Evolutionary conservation across 2,888 invertebrate species (phyloP).

Genomic region (Steromphala cineraria): DNA sequence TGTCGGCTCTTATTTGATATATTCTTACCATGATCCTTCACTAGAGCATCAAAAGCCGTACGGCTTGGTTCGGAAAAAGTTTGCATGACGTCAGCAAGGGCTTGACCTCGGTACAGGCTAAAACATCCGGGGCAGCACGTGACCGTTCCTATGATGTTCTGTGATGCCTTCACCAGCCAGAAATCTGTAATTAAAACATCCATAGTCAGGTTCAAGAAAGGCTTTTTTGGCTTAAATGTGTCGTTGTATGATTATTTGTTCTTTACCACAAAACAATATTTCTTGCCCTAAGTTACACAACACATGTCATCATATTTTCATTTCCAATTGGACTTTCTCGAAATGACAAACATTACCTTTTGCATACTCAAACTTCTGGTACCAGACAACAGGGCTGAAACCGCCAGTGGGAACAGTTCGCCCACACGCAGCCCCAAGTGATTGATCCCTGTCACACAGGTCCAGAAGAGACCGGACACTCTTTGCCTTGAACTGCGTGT

Average conservation of each 20-base stretch:
- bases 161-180: constrained; percentile 60
- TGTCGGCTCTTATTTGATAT: too few relatives aligned
- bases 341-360: constrained; percentile 43
- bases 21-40: constrained; percentile 53
- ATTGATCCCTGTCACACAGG: constrained; percentile 41
- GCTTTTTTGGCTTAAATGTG: too few relatives aligned
- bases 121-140: constrained; percentile 62
- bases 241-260: too few relatives aligned
- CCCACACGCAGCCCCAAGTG: constrained; percentile 55
- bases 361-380: constrained; percentile 60
- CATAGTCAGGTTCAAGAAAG: too few relatives aligned
- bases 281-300: too few relatives aligned
- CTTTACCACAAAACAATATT: too few relatives aligned
- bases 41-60: constrained; percentile 51
- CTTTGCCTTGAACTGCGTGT: constrained; percentile 51
- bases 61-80: constrained; percentile 45
- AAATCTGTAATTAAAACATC: constrained; percentile 44
- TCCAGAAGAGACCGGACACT: constrained; percentile 42
- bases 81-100: constrained; percentile 45
- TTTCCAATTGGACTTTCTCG: too few relatives aligned
- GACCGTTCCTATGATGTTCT: constrained; percentile 59
- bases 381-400: constrained; percentile 55
- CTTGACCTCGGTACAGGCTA: constrained; percentile 55
- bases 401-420: constrained; percentile 51
- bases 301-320: too few relatives aligned